Evolutionary conservation across 2,797 vertebrate genomes (phyloP), one percentile per base, ranked within the genome.

Genomic region (Sitta carolinensis): DNA sequence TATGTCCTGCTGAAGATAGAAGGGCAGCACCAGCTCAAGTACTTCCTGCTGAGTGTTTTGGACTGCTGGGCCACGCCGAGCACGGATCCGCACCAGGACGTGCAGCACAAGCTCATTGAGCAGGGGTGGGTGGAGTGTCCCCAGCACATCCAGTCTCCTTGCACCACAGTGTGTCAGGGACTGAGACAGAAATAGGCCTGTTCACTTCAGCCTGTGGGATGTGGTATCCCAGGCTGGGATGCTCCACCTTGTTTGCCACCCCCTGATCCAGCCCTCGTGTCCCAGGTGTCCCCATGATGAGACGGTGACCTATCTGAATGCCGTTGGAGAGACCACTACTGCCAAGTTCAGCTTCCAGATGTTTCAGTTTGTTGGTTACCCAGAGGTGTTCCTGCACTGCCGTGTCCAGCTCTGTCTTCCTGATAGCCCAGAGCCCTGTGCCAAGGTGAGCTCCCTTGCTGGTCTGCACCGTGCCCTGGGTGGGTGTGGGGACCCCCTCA

Each of bases 291-390:
- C 96, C 30, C 89, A 32, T 0, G 97, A 98, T 1, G 47, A 96
- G 43, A 97, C 97, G 0, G 92, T 97, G 75, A 68, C 23, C 0
- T 97, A 96, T 36, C 64, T 97, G 62, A 97, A 96, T 1, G 32
- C 38, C 45, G 51, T 96, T 19, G 96, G 94, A 59, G 93, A 97
- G 84, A 83, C 89, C 70, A 72, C 96, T 2, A 4, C 58, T 1
- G 96, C 94, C 32, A 97, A 97, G 67, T 98, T 98, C 94, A 96
- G 96, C 88, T 96, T 98, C 85, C 96, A 97, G 90, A 97, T 97
- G 97, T 97, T 98, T 38, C 95, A 13, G 63, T 97, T 98, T 57
- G 40, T 63, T 27, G 95, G 94, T 25, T 88, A 93, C 69, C 18
- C 93, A 0, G 67, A 97, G 59, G 50, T 97, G 52, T 98, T 95